Evolutionary conservation across 2,797 vertebrate genomes (phyloP), one percentile per base, ranked within the genome.

Genomic region (Semotilus atromaculatus): DNA sequence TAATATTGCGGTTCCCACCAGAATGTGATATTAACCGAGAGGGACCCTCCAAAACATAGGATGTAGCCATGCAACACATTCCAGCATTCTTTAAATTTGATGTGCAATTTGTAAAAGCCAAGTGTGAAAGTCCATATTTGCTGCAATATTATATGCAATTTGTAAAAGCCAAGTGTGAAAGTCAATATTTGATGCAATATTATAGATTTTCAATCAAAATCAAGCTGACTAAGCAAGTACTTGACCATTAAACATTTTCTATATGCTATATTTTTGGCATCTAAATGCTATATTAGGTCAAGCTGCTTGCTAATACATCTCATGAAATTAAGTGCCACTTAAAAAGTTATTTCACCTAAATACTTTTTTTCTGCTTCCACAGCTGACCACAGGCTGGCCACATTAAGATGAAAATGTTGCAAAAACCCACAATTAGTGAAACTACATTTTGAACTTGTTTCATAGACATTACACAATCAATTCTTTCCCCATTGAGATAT

Each of bases 181-280:
- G 40, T 43, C 40, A 76, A 58, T 58, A 29, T 64, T 74, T 74
- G 72, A n/a, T 64, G 26, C 40, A 64, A 23, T 43, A 45, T 45
- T 31, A 3, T 21, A 29, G 64, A 26, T 45, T 78, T 29, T 40
- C 8, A 73, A 21, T 31, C 4, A 9, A 76, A 38, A 38, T 60
- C 7, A 38, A 26, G 53, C 21, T 76, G 53, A 26, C 14, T 40
- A 43, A 19, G n/a, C 16, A 43, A 26, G 55, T 40, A 5, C 14
- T 58, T 38, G 48, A 23, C 19, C 67, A 23, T 23, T 70, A 38
- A 70, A 43, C 67, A 26, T 62, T 62, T 29, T 62, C 60, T 29
- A 29, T 14, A 62, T 62, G 60, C 2, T 62, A 29, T 16, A 62
- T 62, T 14, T 29, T 29, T 62, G 5, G 60, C 13, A 31, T 7